These are phyloP conservation scores for Nomada fabriciana DNA, from an alignment of 2,888 invertebrate genomes.

Conservation along the genomic window DNA sequence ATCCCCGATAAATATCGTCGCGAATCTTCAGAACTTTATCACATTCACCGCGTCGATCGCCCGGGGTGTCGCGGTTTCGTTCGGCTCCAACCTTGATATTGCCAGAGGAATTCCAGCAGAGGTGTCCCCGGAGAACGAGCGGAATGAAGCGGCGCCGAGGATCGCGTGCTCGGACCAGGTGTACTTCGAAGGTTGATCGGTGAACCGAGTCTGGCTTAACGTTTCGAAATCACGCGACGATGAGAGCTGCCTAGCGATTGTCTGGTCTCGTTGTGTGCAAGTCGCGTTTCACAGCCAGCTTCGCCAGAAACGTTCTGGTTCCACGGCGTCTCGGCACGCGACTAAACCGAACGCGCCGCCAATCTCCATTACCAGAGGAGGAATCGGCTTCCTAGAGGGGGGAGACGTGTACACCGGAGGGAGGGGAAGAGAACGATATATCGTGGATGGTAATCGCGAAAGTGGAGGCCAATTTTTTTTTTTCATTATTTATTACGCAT, in stretches of 20 bases:
- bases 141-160: background rate
- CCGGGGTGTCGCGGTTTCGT: no score
- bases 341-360: constrained; percentile 78
- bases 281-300: constrained; percentile 16
- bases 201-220: constrained; percentile 7
- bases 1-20: no score
- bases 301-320: constrained; percentile 68
- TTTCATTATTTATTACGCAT: no score
- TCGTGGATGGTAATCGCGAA: constrained; percentile 23
- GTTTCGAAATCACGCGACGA: constrained; percentile 35
- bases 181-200: constrained; percentile 14
- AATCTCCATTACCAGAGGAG: constrained; percentile 82
- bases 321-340: constrained; percentile 85
- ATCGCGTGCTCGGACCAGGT: constrained; percentile 23
- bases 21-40: no score
- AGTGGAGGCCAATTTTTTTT: constrained; percentile 2
- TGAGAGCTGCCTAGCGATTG: constrained; percentile 3
- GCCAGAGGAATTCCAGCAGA: no score
- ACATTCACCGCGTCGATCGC: no score
- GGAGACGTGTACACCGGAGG: constrained; percentile 76
- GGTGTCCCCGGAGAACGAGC: background rate
- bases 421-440: constrained; percentile 17
- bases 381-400: constrained; percentile 86
- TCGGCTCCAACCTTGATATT: no score
- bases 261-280: constrained; percentile 7